A percentile compares a stretch with the other conserved stretches of the same genome.
These are phyloP conservation scores for Fratercula arctica DNA, from an alignment of 2,797 vertebrate species.

Conservation along the genomic window DNA sequence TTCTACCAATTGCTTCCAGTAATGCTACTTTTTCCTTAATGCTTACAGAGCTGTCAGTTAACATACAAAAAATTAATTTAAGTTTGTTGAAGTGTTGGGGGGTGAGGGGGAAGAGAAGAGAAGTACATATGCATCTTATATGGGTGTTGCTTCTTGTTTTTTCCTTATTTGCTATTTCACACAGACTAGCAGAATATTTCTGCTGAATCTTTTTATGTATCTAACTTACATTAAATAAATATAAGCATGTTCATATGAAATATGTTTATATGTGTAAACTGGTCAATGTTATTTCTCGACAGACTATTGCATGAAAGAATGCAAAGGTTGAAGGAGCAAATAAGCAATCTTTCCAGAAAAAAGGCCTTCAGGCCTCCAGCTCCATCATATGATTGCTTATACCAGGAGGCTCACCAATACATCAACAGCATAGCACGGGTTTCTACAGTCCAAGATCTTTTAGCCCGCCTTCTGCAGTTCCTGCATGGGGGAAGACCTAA, in stretches of 20 bases:
- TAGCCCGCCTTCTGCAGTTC: constrained; percentile 84
- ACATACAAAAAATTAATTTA: neutral
- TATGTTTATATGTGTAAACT: neutral
- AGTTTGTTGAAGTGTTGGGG: neutral
- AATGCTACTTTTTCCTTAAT: neutral
- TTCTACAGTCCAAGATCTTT: constrained; percentile 85
- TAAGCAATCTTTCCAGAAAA: constrained; percentile 85
- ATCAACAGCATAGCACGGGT: constrained; percentile 85
- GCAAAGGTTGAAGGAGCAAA: constrained; percentile 85
- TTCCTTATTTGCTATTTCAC: neutral
- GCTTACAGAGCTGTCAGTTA: neutral
- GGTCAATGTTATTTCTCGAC: constrained; percentile 3
- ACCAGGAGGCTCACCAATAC: constrained; percentile 93
- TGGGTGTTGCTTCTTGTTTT: neutral
- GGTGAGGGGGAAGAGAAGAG: neutral
- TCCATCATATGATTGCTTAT: constrained; percentile 84
- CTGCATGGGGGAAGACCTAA: constrained; percentile 74
- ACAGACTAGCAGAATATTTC: neutral
- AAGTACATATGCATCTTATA: neutral
- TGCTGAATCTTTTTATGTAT: neutral
- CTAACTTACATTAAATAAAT: rapidly evolving
- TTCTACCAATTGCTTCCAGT: neutral
- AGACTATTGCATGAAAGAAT: constrained; percentile 90
- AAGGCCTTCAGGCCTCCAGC: constrained; percentile 89
- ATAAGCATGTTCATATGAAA: neutral